Percentiles rank a stretch among this genome's conserved stretches.
phyloP scores from a whole-genome alignment of 1,140 invertebrate genomes.

The Apis florea region DNA sequence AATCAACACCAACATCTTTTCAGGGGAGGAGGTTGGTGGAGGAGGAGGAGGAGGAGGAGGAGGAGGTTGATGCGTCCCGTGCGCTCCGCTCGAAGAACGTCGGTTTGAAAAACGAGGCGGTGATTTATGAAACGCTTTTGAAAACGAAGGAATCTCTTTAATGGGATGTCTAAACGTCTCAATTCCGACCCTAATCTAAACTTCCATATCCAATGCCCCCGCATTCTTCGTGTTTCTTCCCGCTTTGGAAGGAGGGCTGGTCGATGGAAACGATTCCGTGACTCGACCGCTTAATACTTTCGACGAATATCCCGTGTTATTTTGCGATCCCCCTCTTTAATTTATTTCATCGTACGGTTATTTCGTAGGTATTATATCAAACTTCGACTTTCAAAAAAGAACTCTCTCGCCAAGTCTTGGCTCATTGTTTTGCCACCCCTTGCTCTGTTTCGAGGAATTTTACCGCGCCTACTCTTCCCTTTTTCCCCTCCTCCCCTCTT shows the following conservation, averaged over 20 bases:
- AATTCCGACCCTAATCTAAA: constrained; percentile 46
- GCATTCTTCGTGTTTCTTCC: too few relatives aligned
- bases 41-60: constrained; percentile 32
- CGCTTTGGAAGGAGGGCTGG: too few relatives aligned
- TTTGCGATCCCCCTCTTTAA: neutral
- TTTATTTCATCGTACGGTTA: too few relatives aligned
- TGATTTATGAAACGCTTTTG: constrained; percentile 59
- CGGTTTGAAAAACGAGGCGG: constrained; percentile 49
- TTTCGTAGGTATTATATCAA: too few relatives aligned
- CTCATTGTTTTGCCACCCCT: too few relatives aligned
- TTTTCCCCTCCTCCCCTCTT: too few relatives aligned
- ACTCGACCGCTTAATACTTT: neutral
- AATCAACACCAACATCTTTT: constrained; percentile 57
- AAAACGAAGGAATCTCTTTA: constrained; percentile 42
- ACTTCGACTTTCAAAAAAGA: neutral
- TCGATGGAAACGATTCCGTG: neutral
- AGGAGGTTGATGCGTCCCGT: constrained; percentile 55
- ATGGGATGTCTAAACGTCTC: constrained; percentile 58
- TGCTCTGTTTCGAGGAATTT: too few relatives aligned
- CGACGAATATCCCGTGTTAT: neutral
- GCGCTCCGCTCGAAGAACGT: constrained; percentile 16
- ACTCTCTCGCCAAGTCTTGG: too few relatives aligned
- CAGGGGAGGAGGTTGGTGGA: too few relatives aligned
- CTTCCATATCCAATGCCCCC: neutral
- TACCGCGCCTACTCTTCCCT: too few relatives aligned